Conservation (phyloP, 2,888 invertebrate species). For the Cotesia congregata region DNA sequence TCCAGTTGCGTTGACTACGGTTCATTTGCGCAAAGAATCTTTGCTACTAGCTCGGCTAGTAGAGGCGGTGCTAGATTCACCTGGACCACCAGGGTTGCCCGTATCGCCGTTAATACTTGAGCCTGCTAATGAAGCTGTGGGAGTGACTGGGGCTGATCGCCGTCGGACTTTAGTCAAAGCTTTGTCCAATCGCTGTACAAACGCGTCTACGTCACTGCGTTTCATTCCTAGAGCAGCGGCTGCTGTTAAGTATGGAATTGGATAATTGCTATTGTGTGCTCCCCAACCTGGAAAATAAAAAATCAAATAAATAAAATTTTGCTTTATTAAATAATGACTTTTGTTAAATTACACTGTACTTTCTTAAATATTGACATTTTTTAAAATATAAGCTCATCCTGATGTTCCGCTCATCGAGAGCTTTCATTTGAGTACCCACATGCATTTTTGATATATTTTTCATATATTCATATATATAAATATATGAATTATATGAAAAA, state of each 20-base stretch:
- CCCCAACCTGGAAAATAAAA: slow-evolving; percentile 76
- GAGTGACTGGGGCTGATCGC: slow-evolving; percentile 65
- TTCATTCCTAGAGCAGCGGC: slow-evolving; percentile 81
- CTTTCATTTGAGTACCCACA: no score
- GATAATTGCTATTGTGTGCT: slow-evolving; percentile 75
- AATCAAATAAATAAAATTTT: no score
- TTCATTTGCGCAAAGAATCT: slow-evolving; percentile 68
- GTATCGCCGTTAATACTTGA: slow-evolving; percentile 67
- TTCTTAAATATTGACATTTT: no score
- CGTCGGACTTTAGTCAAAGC: slow-evolving; percentile 70
- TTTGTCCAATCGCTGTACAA: slow-evolving; percentile 77
- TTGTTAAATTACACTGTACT: no score
- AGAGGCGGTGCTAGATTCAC: slow-evolving; percentile 66
- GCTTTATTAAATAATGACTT: no score
- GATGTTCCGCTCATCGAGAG: no score
- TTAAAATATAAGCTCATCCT: no score
- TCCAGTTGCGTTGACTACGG: slow-evolving; percentile 68
- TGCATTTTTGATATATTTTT: no score
- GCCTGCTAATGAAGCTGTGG: slow-evolving; percentile 65
- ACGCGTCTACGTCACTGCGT: slow-evolving; percentile 78
- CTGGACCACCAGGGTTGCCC: slow-evolving; percentile 63
- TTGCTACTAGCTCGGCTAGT: slow-evolving; percentile 68
- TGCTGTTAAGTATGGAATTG: slow-evolving; percentile 79
- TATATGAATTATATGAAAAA: no score
- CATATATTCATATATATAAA: no score